Conservation (phyloP, 1,140 invertebrate genomes). For the Mylabris phalerata region DNA sequence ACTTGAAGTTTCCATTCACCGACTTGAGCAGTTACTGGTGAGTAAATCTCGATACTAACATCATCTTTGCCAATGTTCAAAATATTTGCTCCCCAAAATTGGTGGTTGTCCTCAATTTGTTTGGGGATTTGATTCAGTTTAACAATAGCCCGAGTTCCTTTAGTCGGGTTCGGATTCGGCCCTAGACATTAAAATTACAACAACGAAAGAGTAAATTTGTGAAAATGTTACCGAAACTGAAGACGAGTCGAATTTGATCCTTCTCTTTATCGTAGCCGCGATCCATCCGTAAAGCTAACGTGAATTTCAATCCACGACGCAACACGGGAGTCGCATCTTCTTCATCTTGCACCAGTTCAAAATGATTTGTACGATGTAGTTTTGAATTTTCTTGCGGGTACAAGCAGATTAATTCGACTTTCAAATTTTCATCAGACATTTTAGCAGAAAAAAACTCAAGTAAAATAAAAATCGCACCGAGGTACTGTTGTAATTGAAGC, state of each 20-base stretch:
- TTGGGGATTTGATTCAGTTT: slow-evolving; percentile 11
- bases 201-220: neutral
- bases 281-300: slow-evolving; percentile 52
- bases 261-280: slow-evolving; percentile 47
- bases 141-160: slow-evolving; percentile 43
- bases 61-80: slow-evolving; percentile 26
- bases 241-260: slow-evolving; percentile 53
- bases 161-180: slow-evolving; percentile 49
- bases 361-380: slow-evolving; percentile 57
- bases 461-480: too few relatives aligned
- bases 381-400: slow-evolving; percentile 56
- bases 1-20: slow-evolving; percentile 58
- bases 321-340: slow-evolving; percentile 48
- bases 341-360: slow-evolving; percentile 52
- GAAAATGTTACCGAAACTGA: slow-evolving; percentile 51
- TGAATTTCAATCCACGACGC: slow-evolving; percentile 59
- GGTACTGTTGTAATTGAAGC: too few relatives aligned
- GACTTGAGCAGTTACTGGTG: slow-evolving; percentile 51
- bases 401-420: slow-evolving; percentile 53
- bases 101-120: slow-evolving; percentile 11
- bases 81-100: slow-evolving; percentile 45
- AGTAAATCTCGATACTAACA: slow-evolving; percentile 45
- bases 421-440: neutral
- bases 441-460: neutral
- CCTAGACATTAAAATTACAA: slow-evolving; percentile 40